Evolutionary conservation across 2,113 vertebrate genomes (phyloP).

Genomic region (Penelope pileata): DNA sequence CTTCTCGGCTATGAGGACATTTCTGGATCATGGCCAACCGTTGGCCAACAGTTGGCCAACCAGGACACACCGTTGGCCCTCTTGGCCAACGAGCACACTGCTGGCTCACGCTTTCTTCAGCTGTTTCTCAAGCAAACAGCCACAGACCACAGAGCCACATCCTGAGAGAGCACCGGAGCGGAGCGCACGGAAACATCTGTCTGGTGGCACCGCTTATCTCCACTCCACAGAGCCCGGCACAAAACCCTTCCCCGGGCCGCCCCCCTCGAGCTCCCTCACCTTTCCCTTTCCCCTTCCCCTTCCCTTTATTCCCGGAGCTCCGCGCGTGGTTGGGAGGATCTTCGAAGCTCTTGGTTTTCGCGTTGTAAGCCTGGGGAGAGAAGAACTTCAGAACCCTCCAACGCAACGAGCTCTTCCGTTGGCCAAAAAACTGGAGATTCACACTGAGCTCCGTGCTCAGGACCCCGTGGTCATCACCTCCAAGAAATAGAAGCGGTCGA

Average conservation of each 20-base stretch:
- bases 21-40: no score
- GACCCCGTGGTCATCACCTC: slow-evolving; percentile 78
- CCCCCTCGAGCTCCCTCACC: slow-evolving; percentile 78
- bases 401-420: neutral
- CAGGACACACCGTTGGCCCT: no score
- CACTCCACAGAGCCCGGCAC: neutral
- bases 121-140: no score
- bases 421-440: no score
- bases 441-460: no score
- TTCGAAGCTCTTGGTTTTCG: slow-evolving; percentile 91
- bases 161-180: neutral
- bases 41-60: no score
- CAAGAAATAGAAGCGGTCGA: slow-evolving; percentile 93
- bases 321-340: slow-evolving; percentile 96
- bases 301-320: slow-evolving; percentile 87
- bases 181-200: neutral
- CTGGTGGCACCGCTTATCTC: neutral
- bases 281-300: slow-evolving; percentile 97
- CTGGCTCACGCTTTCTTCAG: no score
- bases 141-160: neutral
- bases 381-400: neutral
- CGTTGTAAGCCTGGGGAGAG: slow-evolving; percentile 88
- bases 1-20: no score
- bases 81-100: no score
- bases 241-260: accelerated